Percentiles rank a stretch among this genome's conserved stretches.
Evolutionary conservation across 2,888 invertebrate species (phyloP).

Genomic region (Idaea aversata): DNA sequence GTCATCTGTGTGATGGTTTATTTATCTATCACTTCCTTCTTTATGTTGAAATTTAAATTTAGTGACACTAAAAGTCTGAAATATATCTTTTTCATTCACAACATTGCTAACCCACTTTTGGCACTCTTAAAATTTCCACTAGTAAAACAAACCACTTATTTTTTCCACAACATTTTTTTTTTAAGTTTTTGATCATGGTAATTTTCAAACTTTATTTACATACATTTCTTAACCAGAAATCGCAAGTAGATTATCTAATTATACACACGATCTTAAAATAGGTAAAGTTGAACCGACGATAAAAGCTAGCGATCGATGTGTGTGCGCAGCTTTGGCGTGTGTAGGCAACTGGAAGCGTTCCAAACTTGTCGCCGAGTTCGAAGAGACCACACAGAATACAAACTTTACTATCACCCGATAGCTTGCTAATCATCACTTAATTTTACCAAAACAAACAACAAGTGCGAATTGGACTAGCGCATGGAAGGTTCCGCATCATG

Average conservation of each 20-base stretch:
- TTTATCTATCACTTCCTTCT: constrained; percentile 19
- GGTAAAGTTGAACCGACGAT: constrained; percentile 12
- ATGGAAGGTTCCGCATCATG: too few relatives aligned
- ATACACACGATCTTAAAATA: neutral
- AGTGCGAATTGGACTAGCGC: too few relatives aligned
- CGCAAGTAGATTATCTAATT: neutral
- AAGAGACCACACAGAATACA: constrained; percentile 31
- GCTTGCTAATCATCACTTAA: too few relatives aligned
- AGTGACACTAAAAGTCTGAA: neutral
- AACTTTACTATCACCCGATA: neutral
- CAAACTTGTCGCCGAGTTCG: constrained; percentile 71
- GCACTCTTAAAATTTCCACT: neutral
- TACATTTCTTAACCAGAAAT: neutral
- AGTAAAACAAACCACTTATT: neutral
- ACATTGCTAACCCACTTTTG: neutral
- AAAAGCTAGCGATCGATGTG: constrained; percentile 39
- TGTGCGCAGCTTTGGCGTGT: constrained; percentile 50
- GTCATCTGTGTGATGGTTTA: constrained; percentile 38
- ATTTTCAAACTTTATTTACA: neutral
- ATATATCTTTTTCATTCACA: neutral
- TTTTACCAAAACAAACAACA: too few relatives aligned
- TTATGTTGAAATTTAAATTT: neutral
- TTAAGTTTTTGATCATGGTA: neutral
- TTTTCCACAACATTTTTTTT: neutral
- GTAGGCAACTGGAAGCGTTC: constrained; percentile 69